Base-by-base conservation (phyloP, 2,113 vertebrate species). In the Ophiodon elongatus region DNA sequence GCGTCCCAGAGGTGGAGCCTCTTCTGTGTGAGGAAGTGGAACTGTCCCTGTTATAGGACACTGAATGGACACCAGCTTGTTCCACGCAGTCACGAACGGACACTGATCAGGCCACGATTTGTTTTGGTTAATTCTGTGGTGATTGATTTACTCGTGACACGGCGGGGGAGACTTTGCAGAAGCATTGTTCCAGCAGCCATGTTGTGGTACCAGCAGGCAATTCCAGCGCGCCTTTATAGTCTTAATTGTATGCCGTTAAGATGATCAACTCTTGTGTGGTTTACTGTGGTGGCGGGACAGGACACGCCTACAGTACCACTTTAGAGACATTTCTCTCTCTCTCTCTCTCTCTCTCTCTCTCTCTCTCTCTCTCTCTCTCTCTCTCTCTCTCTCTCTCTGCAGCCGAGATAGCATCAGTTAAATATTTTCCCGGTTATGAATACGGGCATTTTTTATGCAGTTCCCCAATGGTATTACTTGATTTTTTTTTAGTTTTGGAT, bases 1-100 rank as follows among this genome's bases (percentile, higher is more conserved):
- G 79, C 10, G 35, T 89, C 69, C 80, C 92, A 33, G 95, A 94
- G 60, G 93, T 90, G 74, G 89, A 94, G 47, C 93, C 94, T 0
- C 79, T 94, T 13, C 92, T 96, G 60, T 83, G 77, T 75, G 83
- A 86, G 0, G 93, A 95, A 73, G 91, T 90, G 66, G 66, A 86
- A 0, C 84, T 89, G 10, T 89, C 66, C 15, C 8, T 73, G 4
- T 68, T 86, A 2, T 88, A 92, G 75, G 64, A 79, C 47, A 23
- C 19, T 52, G 0, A 23, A n/a, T 1, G 9, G 25, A 69, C 19
- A 23, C 15, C 63, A 37, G 23, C n/a, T 10, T 76, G 31, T 76
- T 75, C 25, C 10, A 17, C 8, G 54, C 21, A 4, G 0, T 65
- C 33, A 11, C 57, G 21, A 72, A 21, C 0, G 8, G 35, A 35